Base-by-base conservation (phyloP, 2,113 vertebrate species). In the Pomatorhinus ruficollis region DNA sequence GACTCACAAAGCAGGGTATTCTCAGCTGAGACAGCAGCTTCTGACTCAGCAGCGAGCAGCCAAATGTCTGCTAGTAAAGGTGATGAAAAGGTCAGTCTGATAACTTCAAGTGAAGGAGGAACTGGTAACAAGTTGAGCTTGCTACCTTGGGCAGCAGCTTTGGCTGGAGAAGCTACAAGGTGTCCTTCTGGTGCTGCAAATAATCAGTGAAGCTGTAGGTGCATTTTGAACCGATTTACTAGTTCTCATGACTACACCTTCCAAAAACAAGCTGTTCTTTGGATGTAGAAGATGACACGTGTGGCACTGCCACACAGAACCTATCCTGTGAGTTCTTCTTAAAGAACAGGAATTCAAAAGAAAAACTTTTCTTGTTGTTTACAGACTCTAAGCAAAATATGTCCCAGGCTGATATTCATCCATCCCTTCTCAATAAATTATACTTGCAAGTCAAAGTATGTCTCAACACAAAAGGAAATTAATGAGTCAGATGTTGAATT, bases 21-120 rank as follows among this genome's bases (percentile, higher is more conserved):
- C 95, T 95, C 95, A 92, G 88, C 95, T 90, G 94, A 97, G 95
- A 95, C 89, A 95, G 91, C 81, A 95, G 96, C 91, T 91, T 97
- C 91, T 97, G 93, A 97, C 87, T 94, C 95, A 96, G 93, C 83
- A 80, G 85, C 1, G 0, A 90, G 86, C 89, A 95, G 86, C 25
- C 72, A 95, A 97, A 83, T 81, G 92, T 94, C 95, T 97, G 85
- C 64, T 83, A 15, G 47, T n/a, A 95, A 93, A 96, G 95, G 85
- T 90, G 88, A 89, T 45, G 44, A 17, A 95, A 96, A 96, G 92
- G 95, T 88, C 82, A 78, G 37, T 30, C 64, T 68, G 77, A 81
- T 42, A 93, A 65, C 82, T 94, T 63, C 35, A 71, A 91, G 64
- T 37, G 54, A 94, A 93, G 71, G 54, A 88, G 68, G 49, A 64